A percentile compares a stretch with the other conserved stretches of the same genome.
Conservation (phyloP, 1,140 invertebrate genomes). For the Heliconius congener region DNA sequence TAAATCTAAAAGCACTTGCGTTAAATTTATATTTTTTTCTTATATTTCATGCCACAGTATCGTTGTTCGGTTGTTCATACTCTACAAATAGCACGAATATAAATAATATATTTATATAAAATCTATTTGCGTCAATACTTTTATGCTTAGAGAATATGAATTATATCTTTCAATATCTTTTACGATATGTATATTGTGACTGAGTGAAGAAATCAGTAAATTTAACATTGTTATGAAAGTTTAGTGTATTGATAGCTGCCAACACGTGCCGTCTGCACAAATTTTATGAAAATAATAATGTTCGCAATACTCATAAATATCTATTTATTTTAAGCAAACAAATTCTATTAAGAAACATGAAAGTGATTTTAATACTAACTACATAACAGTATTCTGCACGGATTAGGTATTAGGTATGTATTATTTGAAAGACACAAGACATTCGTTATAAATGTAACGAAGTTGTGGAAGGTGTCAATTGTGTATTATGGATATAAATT, state of each 20-base stretch:
- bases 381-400: background rate
- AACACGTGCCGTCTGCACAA: constrained; percentile 63
- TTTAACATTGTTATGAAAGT: constrained; percentile 66
- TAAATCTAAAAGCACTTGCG: constrained; percentile 4
- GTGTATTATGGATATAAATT: too few relatives aligned
- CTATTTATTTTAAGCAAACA: constrained; percentile 28
- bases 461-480: too few relatives aligned
- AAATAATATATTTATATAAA: constrained; percentile 1
- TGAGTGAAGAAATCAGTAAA: constrained; percentile 46
- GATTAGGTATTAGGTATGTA: too few relatives aligned
- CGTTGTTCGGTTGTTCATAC: background rate
- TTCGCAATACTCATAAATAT: constrained; percentile 38
- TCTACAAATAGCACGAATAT: background rate
- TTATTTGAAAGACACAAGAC: too few relatives aligned
- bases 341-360: constrained; percentile 3
- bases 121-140: constrained; percentile 34
- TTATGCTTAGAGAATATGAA: constrained; percentile 24
- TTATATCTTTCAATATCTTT: constrained; percentile 43
- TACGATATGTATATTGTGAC: constrained; percentile 49
- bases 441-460: too few relatives aligned
- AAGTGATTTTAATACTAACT: background rate
- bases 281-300: constrained; percentile 50
- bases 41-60: background rate
- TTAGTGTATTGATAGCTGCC: constrained; percentile 58
- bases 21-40: background rate